Conservation (phyloP, 2,797 vertebrate species). For the Sylvilagus floridanus region DNA sequence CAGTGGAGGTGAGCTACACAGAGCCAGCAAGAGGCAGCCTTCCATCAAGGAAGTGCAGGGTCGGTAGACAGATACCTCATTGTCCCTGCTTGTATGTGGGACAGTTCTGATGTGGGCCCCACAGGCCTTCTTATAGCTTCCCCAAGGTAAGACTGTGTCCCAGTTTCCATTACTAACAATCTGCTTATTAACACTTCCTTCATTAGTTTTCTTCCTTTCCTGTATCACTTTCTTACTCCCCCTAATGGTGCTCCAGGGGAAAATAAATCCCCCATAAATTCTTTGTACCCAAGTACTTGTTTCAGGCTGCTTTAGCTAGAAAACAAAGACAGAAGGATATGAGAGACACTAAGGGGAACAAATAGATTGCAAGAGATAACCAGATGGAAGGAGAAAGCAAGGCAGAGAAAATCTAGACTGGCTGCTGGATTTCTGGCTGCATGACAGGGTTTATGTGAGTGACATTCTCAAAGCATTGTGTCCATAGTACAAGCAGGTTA, state of each 20-base stretch:
- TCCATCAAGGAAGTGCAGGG: accelerated
- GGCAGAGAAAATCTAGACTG: background rate
- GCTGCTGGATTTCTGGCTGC: background rate
- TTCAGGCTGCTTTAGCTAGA: background rate
- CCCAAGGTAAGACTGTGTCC: background rate
- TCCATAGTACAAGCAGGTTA: background rate
- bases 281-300: background rate
- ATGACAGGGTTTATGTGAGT: background rate
- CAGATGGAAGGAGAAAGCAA: background rate
- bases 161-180: background rate
- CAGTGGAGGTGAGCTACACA: background rate
- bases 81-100: background rate
- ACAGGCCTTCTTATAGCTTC: background rate
- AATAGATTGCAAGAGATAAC: background rate
- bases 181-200: background rate
- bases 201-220: background rate
- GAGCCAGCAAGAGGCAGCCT: background rate
- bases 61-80: background rate
- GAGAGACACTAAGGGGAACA: background rate
- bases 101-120: background rate
- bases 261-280: background rate
- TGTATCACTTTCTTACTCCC: background rate
- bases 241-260: background rate
- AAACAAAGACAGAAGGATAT: background rate
- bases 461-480: background rate